phyloP scores from a whole-genome alignment of 2,113 vertebrate genomes.

The Megalops atlanticus region DNA sequence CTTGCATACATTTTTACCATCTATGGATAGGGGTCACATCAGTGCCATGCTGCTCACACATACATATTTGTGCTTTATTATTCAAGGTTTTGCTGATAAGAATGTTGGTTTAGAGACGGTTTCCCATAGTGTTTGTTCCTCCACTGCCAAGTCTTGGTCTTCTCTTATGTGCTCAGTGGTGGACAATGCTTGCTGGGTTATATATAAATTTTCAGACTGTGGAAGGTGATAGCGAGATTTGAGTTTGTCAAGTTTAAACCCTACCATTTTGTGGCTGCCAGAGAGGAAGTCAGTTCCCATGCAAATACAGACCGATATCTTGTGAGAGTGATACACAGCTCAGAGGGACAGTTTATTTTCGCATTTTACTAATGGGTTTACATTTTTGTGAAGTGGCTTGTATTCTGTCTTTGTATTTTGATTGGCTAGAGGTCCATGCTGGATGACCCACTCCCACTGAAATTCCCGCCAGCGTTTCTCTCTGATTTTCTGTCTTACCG shows the following conservation, averaged over 20 bases:
- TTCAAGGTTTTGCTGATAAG: too few relatives aligned
- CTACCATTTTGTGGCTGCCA: slow-evolving; percentile 20
- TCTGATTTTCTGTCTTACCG: slow-evolving; percentile 35
- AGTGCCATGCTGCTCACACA: too few relatives aligned
- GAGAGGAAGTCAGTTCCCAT: slow-evolving; percentile 31
- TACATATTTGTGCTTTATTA: too few relatives aligned
- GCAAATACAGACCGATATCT: slow-evolving; percentile 27
- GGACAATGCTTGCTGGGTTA: too few relatives aligned
- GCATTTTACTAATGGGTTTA: slow-evolving; percentile 22
- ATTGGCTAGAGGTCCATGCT: slow-evolving; percentile 41
- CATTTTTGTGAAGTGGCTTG: slow-evolving; percentile 23
- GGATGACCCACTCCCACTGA: slow-evolving; percentile 36
- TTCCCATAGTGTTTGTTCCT: too few relatives aligned
- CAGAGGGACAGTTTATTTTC: slow-evolving; percentile 33
- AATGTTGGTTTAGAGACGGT: too few relatives aligned
- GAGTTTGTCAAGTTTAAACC: slow-evolving; percentile 2
- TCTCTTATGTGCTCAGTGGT: too few relatives aligned
- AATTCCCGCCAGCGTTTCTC: too few relatives aligned
- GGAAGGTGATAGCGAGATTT: slow-evolving; percentile 1
- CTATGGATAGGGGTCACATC: background rate
- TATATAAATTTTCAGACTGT: background rate
- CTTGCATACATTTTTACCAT: too few relatives aligned
- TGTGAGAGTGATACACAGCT: background rate
- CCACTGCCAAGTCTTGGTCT: too few relatives aligned
- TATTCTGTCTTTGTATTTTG: slow-evolving; percentile 22